These are phyloP conservation scores for Drosophila erecta DNA, from an alignment of 1,140 invertebrate species.

Conservation along the genomic window DNA sequence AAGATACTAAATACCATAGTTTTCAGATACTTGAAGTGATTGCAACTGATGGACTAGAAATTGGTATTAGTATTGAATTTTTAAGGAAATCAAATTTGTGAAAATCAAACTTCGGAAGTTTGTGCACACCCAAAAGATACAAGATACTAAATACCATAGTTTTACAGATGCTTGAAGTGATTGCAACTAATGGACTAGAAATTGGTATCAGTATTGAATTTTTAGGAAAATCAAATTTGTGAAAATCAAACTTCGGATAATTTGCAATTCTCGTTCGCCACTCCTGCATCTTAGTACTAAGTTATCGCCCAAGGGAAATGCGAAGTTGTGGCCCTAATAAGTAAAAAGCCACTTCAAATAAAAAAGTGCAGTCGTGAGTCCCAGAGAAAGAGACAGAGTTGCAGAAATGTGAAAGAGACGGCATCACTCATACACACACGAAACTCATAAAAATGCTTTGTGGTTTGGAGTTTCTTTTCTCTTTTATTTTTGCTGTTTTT, in stretches of 20 bases:
- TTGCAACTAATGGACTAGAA: no score
- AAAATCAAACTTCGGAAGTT: no score
- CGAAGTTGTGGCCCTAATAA: slow-evolving; percentile 54
- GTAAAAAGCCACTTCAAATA: slow-evolving; percentile 67
- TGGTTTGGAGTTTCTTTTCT: slow-evolving; percentile 45
- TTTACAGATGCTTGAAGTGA: no score
- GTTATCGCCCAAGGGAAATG: slow-evolving; percentile 1
- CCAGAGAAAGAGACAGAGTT: not conserved
- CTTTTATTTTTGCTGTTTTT: slow-evolving; percentile 51
- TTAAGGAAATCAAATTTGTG: no score
- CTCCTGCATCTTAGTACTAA: not conserved
- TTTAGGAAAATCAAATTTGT: no score
- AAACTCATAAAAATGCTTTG: slow-evolving; percentile 79
- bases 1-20: not conserved
- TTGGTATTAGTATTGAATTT: not conserved
- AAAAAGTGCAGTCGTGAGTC: slow-evolving; percentile 31
- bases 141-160: not conserved
- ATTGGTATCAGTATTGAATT: not conserved
- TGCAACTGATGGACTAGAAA: no score
- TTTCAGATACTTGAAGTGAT: no score
- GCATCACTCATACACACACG: slow-evolving; percentile 15
- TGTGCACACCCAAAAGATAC: no score
- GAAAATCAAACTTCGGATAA: not conserved
- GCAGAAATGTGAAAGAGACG: slow-evolving; percentile 13
- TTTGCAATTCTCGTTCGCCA: not conserved